These are phyloP conservation scores for Sceloporus undulatus DNA, from an alignment of 2,113 vertebrate genomes.

Conservation along the genomic window DNA sequence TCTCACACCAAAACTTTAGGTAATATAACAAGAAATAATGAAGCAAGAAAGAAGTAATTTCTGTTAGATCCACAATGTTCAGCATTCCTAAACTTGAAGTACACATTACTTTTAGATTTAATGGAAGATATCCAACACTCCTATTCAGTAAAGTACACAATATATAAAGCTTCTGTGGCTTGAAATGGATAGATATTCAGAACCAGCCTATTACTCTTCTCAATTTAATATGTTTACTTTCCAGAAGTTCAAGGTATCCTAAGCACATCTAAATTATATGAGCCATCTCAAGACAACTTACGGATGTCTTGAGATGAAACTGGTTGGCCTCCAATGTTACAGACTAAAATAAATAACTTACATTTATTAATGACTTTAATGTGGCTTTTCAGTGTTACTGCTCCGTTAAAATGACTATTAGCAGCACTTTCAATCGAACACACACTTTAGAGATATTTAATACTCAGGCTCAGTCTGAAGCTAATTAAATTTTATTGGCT, in stretches of 20 bases:
- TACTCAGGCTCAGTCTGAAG: not conserved
- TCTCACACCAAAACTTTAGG: no score
- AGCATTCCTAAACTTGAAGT: not conserved
- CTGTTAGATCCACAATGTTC: not conserved
- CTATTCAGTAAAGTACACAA: not conserved
- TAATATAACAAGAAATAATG: not conserved
- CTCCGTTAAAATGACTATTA: conserved; percentile 2
- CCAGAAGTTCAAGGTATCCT: not conserved
- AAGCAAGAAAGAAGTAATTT: not conserved
- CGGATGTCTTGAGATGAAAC: not conserved
- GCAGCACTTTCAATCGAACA: conserved; percentile 9
- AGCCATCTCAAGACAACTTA: not conserved
- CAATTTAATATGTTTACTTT: not conserved
- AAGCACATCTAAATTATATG: not conserved
- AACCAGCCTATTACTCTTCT: not conserved
- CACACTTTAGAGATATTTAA: conserved; percentile 19
- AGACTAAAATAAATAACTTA: conserved; percentile 12
- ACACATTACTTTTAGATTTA: not conserved
- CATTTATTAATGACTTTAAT: conserved; percentile 11
- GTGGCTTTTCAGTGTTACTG: conserved; percentile 6
- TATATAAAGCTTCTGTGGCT: not conserved
- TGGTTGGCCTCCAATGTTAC: not conserved
- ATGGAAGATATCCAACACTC: not conserved
- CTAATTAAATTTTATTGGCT: conserved; percentile 11
- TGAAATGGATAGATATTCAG: not conserved